phyloP scores from a whole-genome alignment of 1,140 invertebrate species.

The Eufriesea mexicana region DNA sequence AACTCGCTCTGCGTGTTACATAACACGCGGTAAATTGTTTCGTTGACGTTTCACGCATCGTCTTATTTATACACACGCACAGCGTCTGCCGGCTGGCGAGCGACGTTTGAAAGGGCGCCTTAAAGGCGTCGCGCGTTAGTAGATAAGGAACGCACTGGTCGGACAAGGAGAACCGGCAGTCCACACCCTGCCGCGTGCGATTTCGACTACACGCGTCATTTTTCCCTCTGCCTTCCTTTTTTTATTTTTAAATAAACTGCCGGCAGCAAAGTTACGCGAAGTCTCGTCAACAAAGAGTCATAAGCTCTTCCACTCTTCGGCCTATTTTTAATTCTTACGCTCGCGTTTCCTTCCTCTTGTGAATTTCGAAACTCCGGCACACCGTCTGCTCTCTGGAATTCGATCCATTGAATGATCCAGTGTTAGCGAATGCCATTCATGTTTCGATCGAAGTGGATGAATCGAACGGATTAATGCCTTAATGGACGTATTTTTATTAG shows the following conservation, averaged over 20 bases:
- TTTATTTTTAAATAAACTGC: neutral
- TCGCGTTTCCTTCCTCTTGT: no score
- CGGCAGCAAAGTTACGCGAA: neutral
- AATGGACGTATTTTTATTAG: no score
- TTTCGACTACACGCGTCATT: no score
- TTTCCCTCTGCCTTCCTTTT: neutral
- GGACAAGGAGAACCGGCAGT: no score
- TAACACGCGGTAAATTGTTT: constrained; percentile 1
- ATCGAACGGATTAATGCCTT: no score
- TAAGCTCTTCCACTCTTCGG: neutral
- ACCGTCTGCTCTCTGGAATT: neutral
- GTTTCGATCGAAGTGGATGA: no score
- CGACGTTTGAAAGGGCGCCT: neutral
- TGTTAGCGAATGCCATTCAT: no score
- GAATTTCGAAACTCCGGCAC: no score
- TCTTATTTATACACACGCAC: neutral
- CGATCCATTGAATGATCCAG: no score
- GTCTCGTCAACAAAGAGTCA: no score
- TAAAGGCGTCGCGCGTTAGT: neutral
- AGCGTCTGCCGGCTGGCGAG: neutral
- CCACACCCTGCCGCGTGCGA: no score
- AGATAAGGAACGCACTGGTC: neutral
- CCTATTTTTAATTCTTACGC: constrained; percentile 7
- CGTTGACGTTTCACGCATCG: neutral
- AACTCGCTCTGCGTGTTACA: constrained; percentile 1